phyloP scores from a whole-genome alignment of 2,888 invertebrate genomes.

The Platypus cylindrus region DNA sequence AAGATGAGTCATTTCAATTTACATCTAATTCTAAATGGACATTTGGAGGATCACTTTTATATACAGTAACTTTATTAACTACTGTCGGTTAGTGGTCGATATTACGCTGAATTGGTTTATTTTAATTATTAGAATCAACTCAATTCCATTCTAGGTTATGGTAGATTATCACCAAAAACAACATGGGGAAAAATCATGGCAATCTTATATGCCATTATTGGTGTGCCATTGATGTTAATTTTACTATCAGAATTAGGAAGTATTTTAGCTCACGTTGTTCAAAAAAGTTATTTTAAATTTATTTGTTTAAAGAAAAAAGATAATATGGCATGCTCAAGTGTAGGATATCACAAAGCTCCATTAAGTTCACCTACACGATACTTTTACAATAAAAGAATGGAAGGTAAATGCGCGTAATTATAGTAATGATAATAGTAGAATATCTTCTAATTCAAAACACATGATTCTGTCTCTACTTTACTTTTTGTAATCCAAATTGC shows the following conservation, averaged over 20 bases:
- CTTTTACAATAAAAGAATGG: conserved; percentile 32
- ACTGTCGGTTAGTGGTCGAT: conserved; percentile 59
- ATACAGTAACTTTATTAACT: conserved; percentile 77
- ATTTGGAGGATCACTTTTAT: conserved; percentile 71
- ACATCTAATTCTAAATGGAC: conserved; percentile 53
- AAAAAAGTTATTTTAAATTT: conserved; percentile 48
- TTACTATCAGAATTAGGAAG: conserved; percentile 77
- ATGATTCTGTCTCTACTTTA: not conserved
- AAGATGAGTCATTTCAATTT: conserved; percentile 27
- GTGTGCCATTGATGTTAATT: conserved; percentile 76
- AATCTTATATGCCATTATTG: conserved; percentile 75
- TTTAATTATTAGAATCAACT: not conserved
- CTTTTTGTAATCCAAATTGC: not conserved
- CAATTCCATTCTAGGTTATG: conserved; percentile 52
- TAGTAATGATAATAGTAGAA: too few species aligned
- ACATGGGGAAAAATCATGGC: conserved; percentile 72
- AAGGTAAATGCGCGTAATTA: too few species aligned
- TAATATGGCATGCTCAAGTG: conserved; percentile 21
- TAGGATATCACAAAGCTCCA: conserved; percentile 43
- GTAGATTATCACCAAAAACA: conserved; percentile 73
- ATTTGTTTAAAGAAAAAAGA: conserved; percentile 30
- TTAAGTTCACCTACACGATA: conserved; percentile 38
- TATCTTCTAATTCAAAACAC: conserved; percentile 1
- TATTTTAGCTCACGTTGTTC: conserved; percentile 63
- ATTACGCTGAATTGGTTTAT: not conserved